Conservation (phyloP, 2,113 vertebrate genomes). For the Rhadina sibilatrix region DNA sequence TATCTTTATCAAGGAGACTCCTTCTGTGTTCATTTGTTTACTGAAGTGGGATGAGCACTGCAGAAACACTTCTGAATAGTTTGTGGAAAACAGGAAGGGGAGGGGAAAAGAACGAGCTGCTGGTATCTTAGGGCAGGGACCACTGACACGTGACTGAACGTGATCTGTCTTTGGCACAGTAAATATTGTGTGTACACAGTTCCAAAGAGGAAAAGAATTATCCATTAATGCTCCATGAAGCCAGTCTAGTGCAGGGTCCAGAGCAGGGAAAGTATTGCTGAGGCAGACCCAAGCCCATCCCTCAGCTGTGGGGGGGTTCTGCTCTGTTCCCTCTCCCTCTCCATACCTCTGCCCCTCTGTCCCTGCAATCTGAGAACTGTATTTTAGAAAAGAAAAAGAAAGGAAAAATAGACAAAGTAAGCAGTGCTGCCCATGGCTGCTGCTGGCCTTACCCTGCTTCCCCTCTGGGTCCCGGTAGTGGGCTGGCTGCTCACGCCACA, state of each 20-base stretch:
- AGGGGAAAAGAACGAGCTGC: not conserved
- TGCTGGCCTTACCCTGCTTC: not conserved
- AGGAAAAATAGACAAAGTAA: no score
- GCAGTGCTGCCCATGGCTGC: not conserved
- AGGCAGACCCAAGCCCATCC: not conserved
- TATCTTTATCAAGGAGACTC: not conserved
- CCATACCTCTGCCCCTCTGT: rapidly evolving
- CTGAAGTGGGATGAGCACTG: not conserved
- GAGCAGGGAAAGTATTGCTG: rapidly evolving
- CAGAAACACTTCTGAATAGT: rapidly evolving
- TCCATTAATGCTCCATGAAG: rapidly evolving
- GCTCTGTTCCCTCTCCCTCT: rapidly evolving
- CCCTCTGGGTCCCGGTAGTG: not conserved
- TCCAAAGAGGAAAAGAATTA: rapidly evolving
- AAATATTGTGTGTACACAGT: rapidly evolving
- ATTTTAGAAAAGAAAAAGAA: not conserved
- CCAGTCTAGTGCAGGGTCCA: rapidly evolving
- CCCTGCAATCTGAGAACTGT: not conserved
- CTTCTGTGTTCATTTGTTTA: not conserved
- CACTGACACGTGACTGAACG: rapidly evolving
- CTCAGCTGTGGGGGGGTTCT: not conserved
- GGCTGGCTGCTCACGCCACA: rapidly evolving
- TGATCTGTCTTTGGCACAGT: not conserved
- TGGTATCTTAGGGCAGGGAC: not conserved
- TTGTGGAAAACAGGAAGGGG: not conserved